Evolutionary conservation across 1,140 invertebrate genomes (phyloP).

Genomic region (Anadara kagoshimensis): DNA sequence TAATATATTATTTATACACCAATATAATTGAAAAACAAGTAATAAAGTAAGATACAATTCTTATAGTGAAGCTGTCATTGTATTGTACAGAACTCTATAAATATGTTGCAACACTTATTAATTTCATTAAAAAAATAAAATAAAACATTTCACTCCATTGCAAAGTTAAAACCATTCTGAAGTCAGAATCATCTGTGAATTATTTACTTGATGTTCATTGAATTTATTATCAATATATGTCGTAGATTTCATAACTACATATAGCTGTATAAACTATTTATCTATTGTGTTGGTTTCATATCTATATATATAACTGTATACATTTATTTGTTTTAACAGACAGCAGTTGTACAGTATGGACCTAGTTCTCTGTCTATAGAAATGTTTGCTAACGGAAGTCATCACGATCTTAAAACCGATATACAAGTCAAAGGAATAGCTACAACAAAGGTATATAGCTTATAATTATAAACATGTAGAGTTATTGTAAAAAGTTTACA

Average conservation of each 20-base stretch:
- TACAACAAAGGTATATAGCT: constrained; percentile 79
- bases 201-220: no score
- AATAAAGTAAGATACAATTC: no score
- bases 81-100: neutral
- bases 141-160: no score
- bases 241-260: no score
- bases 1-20: constrained; percentile 32
- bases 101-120: neutral
- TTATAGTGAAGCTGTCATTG: no score
- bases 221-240: no score
- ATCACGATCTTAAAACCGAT: constrained; percentile 82
- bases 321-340: constrained; percentile 59
- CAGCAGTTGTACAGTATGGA: constrained; percentile 77
- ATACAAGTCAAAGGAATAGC: constrained; percentile 87
- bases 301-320: no score
- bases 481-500: no score
- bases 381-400: constrained; percentile 68
- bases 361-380: constrained; percentile 79
- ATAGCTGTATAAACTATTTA: no score
- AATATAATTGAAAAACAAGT: neutral
- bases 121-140: neutral
- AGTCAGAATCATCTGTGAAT: no score
- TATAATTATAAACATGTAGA: neutral
- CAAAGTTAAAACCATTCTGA: no score
- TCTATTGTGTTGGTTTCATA: no score